Conservation (phyloP, 2,113 vertebrate genomes). For the Sylvietta virens region DNA sequence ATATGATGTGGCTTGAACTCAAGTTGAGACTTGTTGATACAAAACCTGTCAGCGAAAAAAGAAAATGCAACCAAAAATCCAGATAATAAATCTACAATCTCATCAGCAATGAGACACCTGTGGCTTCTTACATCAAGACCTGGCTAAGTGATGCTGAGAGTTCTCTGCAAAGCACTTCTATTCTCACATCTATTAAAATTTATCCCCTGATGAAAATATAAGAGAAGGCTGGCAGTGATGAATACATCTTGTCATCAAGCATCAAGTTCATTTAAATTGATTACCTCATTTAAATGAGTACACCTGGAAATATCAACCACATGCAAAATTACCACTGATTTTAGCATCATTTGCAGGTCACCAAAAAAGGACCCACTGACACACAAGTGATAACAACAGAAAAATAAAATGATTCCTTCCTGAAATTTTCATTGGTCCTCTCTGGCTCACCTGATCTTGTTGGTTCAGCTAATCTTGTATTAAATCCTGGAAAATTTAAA, state of each 20-base stretch:
- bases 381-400: neutral
- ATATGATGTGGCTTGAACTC: neutral
- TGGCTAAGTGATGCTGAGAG: neutral
- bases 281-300: neutral
- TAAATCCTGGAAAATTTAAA: neutral
- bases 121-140: neutral
- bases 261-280: neutral
- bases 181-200: neutral
- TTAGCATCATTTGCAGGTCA: neutral
- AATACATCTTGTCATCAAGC: neutral
- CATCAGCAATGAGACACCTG: neutral
- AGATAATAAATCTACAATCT: neutral
- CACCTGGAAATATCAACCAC: neutral
- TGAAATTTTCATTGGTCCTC: neutral
- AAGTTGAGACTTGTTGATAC: neutral
- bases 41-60: neutral
- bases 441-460: neutral
- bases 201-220: neutral
- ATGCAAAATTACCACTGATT: neutral
- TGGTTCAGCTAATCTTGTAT: neutral
- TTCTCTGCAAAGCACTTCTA: neutral
- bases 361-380: neutral
- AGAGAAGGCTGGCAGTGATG: neutral
- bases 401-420: neutral
- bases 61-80: neutral